These are phyloP conservation scores for Scolopax mira DNA, from an alignment of 2,113 vertebrate genomes.

Conservation along the genomic window DNA sequence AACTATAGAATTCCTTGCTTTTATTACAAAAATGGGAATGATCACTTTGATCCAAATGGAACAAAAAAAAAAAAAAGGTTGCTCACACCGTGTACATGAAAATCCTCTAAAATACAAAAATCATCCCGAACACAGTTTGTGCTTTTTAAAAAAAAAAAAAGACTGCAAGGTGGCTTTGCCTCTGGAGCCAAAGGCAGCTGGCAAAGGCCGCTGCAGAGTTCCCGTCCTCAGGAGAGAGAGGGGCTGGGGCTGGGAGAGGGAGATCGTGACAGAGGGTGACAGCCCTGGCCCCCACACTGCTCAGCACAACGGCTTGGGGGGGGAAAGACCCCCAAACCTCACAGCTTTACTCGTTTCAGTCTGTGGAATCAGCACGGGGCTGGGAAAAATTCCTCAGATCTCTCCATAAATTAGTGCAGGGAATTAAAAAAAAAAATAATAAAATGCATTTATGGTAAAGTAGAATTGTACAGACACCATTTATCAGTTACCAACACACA, in stretches of 20 bases:
- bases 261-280: fast-evolving
- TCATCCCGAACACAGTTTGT: constrained; percentile 64
- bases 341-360: not conserved
- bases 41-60: constrained; percentile 80
- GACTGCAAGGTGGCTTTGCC: constrained; percentile 39
- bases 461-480: constrained; percentile 57
- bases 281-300: not conserved
- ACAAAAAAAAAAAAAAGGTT: not conserved
- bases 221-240: too few relatives aligned
- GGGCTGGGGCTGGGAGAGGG: not conserved
- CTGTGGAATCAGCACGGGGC: not conserved
- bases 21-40: constrained; percentile 81
- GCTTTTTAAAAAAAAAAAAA: constrained; percentile 47
- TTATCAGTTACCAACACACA: constrained; percentile 55
- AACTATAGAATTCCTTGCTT: constrained; percentile 64
- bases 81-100: constrained; percentile 75
- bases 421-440: constrained; percentile 2
- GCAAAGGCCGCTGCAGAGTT: not conserved
- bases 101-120: constrained; percentile 77
- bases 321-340: not conserved
- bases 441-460: constrained; percentile 49
- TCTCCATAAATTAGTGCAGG: constrained; percentile 71
- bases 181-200: not conserved
- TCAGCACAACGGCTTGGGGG: not conserved
- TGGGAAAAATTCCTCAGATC: constrained; percentile 28